Evolutionary conservation across 2,797 vertebrate species (phyloP), one percentile per base, ranked within the genome.

Genomic region (Myiothlypis coronata): DNA sequence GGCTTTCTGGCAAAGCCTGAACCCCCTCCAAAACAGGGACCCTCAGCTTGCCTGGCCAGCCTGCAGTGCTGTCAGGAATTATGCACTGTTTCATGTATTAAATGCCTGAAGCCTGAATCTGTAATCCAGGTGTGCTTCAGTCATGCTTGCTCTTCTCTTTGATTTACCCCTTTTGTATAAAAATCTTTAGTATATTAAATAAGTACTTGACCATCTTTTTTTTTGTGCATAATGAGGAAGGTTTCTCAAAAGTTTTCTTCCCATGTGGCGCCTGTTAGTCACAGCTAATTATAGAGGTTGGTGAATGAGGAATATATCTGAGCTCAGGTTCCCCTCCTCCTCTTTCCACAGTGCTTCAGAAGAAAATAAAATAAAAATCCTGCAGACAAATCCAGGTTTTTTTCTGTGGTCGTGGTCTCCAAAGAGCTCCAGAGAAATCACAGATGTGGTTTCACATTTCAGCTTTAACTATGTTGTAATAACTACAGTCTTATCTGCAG

Each of bases 231-330:
- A 79, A 74, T 43, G 28, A 72, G 71, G 83, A 90, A 43, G 87
- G 83, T 95, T 95, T 94, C 90, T 94, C 28, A 12, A 83, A 93
- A 92, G 44, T 95, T 96, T 96, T 94, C 91, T 96, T 98, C 96
- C 97, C 97, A 94, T 93, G 96, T 97, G 97, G 94, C 23, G 50
- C 92, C 92, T 95, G 86, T 97, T 97, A 97, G 97, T 97, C 97
- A 97, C 96, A 97, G 96, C 96, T 97, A 97, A 98, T 98, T 97
- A 97, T 87, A 70, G 96, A 96, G 89, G 83, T 64, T 94, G 92
- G 93, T 85, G 52, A 69, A 93, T 60, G 95, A 96, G 74, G 61
- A 85, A 64, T 94, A 83, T 76, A 92, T 82, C 92, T 96, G 94
- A 90, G 83, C 85, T 95, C 53, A 53, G 83, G 69, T 94, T 92